Evolutionary conservation across 2,797 vertebrate genomes (phyloP).

Genomic region (Trematomus bernacchii): DNA sequence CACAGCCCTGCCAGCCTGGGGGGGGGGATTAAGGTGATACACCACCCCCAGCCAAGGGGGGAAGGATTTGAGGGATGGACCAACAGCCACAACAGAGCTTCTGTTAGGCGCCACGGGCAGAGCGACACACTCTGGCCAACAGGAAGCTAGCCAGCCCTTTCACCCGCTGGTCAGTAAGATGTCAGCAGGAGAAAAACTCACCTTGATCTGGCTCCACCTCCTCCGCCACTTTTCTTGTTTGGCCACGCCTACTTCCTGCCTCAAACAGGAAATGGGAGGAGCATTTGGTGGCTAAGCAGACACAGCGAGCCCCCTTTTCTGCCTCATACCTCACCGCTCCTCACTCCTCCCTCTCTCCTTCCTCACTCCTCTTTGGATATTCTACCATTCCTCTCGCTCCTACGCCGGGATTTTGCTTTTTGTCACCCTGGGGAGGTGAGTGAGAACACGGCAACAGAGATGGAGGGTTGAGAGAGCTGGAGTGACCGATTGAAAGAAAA

Average conservation of each 20-base stretch:
- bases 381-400: conserved; percentile 51
- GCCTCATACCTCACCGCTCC: conserved; percentile 77
- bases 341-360: conserved; percentile 69
- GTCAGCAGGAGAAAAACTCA: conserved; percentile 63
- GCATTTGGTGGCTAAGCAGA: conserved; percentile 69
- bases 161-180: conserved; percentile 39
- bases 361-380: conserved; percentile 65
- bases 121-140: conserved; percentile 64
- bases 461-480: conserved; percentile 47
- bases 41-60: conserved; percentile 64
- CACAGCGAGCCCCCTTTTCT: conserved; percentile 68
- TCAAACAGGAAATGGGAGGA: conserved; percentile 67
- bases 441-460: conserved; percentile 50
- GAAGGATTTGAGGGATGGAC: conserved; percentile 73
- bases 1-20: conserved; percentile 75
- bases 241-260: conserved; percentile 63
- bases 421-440: conserved; percentile 57
- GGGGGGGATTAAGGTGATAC: conserved; percentile 58
- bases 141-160: conserved; percentile 62
- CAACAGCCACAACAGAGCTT: conserved; percentile 58
- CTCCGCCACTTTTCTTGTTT: conserved; percentile 58
- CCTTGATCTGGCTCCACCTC: conserved; percentile 58
- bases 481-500: conserved; percentile 61
- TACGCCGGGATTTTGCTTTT: conserved; percentile 65
- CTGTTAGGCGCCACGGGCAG: conserved; percentile 51